Percentiles rank a stretch among this genome's conserved stretches.
Conservation (phyloP, 2,888 invertebrate species). For the Scaptomyza polygonia region DNA sequence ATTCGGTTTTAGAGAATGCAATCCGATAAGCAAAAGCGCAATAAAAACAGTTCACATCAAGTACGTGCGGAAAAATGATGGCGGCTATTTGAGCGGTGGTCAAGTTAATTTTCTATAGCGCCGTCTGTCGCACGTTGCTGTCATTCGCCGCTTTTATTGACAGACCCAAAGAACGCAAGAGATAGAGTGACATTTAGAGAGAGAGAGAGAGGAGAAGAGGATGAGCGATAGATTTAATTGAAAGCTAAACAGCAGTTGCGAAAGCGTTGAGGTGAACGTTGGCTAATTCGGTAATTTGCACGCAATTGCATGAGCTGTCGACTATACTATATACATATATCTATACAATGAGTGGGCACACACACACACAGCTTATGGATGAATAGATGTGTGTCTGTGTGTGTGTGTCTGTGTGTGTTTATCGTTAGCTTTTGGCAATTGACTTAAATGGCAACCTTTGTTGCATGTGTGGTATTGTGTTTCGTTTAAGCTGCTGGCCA, state of each 20-base stretch:
- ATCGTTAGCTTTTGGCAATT: constrained; percentile 74
- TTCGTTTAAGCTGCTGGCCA: constrained; percentile 36
- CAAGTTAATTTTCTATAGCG: constrained; percentile 76
- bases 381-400: constrained; percentile 19
- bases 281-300: constrained; percentile 78
- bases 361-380: constrained; percentile 15
- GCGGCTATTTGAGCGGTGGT: constrained; percentile 49
- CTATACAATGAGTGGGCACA: constrained; percentile 66
- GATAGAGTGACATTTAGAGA: neutral
- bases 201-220: neutral
- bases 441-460: constrained; percentile 75
- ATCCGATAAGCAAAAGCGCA: constrained; percentile 22
- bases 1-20: constrained; percentile 15
- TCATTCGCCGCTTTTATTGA: constrained; percentile 73
- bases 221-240: constrained; percentile 62
- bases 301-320: constrained; percentile 80
- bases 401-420: constrained; percentile 14
- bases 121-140: constrained; percentile 68
- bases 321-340: too few relatives aligned
- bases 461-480: constrained; percentile 58
- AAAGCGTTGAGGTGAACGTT: constrained; percentile 72
- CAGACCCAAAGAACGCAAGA: constrained; percentile 1
- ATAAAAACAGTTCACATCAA: constrained; percentile 52
- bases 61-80: constrained; percentile 63
- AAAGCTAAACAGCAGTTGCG: constrained; percentile 68